Percentiles rank a stretch among this genome's conserved stretches.
Evolutionary conservation across 2,888 invertebrate genomes (phyloP).

Genomic region (Coelogynopora nodosa): DNA sequence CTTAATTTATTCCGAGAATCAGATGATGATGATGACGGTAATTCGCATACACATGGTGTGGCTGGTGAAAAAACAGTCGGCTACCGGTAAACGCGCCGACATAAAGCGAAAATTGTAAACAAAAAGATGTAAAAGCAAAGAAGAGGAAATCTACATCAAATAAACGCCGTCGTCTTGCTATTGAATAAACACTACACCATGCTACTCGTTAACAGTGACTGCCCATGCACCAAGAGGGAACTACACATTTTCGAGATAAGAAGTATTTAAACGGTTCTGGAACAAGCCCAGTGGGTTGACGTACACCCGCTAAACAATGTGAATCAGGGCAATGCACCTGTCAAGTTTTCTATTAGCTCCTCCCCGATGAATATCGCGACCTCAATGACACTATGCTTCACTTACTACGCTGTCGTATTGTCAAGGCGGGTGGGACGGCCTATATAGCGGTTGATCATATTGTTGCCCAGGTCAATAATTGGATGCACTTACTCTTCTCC

Average conservation of each 20-base stretch:
- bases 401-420: not conserved
- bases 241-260: not conserved
- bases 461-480: not conserved
- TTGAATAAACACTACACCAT: too few relatives aligned
- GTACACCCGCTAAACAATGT: not conserved
- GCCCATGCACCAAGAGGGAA: not conserved
- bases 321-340: not conserved
- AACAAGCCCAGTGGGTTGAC: not conserved
- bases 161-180: too few relatives aligned
- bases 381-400: not conserved
- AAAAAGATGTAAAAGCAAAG: too few relatives aligned
- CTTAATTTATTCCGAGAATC: too few relatives aligned
- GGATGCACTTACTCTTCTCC: not conserved
- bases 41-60: too few relatives aligned
- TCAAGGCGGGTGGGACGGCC: not conserved
- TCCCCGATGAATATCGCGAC: not conserved
- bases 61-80: too few relatives aligned
- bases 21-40: too few relatives aligned
- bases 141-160: too few relatives aligned
- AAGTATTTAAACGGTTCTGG: not conserved
- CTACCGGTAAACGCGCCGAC: too few relatives aligned
- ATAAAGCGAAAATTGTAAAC: too few relatives aligned
- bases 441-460: not conserved
- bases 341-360: not conserved
- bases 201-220: too few relatives aligned